Evolutionary conservation across 2,888 invertebrate species (phyloP).

Genomic region (Pimpla rufipes): DNA sequence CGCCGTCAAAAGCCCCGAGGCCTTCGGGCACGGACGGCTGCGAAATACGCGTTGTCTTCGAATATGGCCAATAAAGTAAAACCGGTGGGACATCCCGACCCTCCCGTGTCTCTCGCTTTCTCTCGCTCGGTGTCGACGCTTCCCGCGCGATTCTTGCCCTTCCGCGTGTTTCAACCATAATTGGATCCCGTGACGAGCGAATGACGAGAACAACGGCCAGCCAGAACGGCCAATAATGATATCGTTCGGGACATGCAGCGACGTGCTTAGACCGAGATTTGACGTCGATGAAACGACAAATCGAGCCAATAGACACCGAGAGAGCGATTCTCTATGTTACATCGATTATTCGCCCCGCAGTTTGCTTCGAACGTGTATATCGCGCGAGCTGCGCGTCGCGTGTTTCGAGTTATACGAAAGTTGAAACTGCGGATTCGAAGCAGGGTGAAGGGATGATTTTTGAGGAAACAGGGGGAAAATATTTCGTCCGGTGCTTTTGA

Average conservation of each 20-base stretch:
- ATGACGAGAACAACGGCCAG: slow-evolving; percentile 74
- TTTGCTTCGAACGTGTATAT: no score
- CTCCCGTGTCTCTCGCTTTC: slow-evolving; percentile 21
- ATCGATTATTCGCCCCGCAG: slow-evolving; percentile 14
- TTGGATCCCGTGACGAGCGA: slow-evolving; percentile 82
- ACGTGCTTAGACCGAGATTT: slow-evolving; percentile 84
- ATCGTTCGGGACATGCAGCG: slow-evolving; percentile 66
- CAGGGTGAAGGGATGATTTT: no score
- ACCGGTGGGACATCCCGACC: slow-evolving; percentile 68
- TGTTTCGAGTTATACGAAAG: no score
- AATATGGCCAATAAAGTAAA: slow-evolving; percentile 82
- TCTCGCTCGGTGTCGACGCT: slow-evolving; percentile 38
- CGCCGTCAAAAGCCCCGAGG: slow-evolving; percentile 72
- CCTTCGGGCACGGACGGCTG: slow-evolving; percentile 30
- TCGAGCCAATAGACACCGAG: slow-evolving; percentile 80
- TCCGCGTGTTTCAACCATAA: slow-evolving; percentile 80
- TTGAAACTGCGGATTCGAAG: no score
- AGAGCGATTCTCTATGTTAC: no score
- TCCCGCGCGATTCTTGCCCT: slow-evolving; percentile 80
- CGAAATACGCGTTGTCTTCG: slow-evolving; percentile 82
- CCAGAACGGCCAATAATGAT: slow-evolving; percentile 75
- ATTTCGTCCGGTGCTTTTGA: no score
- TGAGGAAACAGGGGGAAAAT: no score
- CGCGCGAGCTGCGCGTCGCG: no score
- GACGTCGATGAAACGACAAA: slow-evolving; percentile 80